Evolutionary conservation across 2,888 invertebrate genomes (phyloP).

Genomic region (Anticlea derivata): DNA sequence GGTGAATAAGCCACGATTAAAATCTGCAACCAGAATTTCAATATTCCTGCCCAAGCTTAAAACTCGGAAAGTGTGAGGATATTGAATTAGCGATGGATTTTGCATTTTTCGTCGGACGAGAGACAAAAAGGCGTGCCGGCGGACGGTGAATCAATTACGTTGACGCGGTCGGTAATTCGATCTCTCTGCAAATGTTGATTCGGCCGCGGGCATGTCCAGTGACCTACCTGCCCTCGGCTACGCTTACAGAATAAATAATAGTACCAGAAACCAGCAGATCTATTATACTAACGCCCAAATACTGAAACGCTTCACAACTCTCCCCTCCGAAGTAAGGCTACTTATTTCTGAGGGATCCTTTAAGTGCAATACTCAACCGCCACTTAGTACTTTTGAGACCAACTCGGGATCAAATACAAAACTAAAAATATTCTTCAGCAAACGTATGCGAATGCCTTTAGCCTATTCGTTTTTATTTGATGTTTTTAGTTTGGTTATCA

Average conservation of each 20-base stretch:
- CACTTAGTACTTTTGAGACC: too few relatives aligned
- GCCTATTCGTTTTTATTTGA: too few relatives aligned
- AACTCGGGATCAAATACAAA: too few relatives aligned
- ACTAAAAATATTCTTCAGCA: too few relatives aligned
- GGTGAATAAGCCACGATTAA: conserved; percentile 9
- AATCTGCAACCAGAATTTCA: conserved; percentile 36
- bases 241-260: conserved; percentile 11
- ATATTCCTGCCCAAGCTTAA: conserved; percentile 38
- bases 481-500: too few relatives aligned
- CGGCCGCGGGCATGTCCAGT: conserved; percentile 66
- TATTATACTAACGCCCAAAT: too few relatives aligned
- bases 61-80: conserved; percentile 53
- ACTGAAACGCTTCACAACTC: too few relatives aligned
- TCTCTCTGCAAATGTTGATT: conserved; percentile 80
- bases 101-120: conserved; percentile 54
- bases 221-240: conserved; percentile 42
- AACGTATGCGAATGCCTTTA: too few relatives aligned
- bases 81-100: conserved; percentile 75
- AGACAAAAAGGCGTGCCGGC: conserved; percentile 69
- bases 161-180: conserved; percentile 77
- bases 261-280: too few relatives aligned
- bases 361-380: too few relatives aligned
- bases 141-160: conserved; percentile 77
- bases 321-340: too few relatives aligned
- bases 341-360: too few relatives aligned